phyloP scores from a whole-genome alignment of 2,797 vertebrate species.

The Bryconaethiops microstoma region DNA sequence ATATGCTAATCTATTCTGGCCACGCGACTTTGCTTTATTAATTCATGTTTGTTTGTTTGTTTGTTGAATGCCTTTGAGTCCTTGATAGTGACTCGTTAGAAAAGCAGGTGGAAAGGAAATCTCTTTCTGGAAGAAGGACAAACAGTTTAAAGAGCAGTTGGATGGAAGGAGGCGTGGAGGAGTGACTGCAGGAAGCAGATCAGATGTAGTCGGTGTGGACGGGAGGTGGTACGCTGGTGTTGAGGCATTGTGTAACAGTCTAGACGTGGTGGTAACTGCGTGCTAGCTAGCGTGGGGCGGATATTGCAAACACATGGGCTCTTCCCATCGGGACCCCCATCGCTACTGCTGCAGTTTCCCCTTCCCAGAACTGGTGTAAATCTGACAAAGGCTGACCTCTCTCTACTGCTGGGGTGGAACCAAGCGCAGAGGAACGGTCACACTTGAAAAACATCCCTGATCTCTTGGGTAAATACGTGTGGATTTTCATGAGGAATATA shows the following conservation, averaged over 20 bases:
- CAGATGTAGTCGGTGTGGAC: not conserved
- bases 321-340: slow-evolving; percentile 57
- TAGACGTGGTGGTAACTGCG: slow-evolving; percentile 53
- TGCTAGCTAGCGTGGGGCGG: slow-evolving; percentile 55
- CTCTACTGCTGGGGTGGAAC: slow-evolving; percentile 15
- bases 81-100: slow-evolving; percentile 6
- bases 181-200: not conserved
- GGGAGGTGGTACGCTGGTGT: not conserved
- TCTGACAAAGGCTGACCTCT: slow-evolving; percentile 21
- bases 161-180: not conserved
- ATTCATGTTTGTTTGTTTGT: slow-evolving; percentile 35
- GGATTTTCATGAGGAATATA: not conserved
- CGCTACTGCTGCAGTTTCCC: slow-evolving; percentile 8
- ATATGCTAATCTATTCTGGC: slow-evolving; percentile 32
- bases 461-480: not conserved
- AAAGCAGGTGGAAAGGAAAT: not conserved
- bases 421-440: not conserved
- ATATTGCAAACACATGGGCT: slow-evolving; percentile 57
- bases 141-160: not conserved
- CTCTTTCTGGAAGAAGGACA: slow-evolving; percentile 1
- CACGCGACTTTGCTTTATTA: slow-evolving; percentile 41
- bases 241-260: slow-evolving; percentile 59
- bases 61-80: slow-evolving; percentile 5
- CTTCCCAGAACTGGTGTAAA: slow-evolving; percentile 45
- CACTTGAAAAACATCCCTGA: not conserved